phyloP scores from a whole-genome alignment of 2,113 vertebrate genomes.

The Ellobius talpinus region DNA sequence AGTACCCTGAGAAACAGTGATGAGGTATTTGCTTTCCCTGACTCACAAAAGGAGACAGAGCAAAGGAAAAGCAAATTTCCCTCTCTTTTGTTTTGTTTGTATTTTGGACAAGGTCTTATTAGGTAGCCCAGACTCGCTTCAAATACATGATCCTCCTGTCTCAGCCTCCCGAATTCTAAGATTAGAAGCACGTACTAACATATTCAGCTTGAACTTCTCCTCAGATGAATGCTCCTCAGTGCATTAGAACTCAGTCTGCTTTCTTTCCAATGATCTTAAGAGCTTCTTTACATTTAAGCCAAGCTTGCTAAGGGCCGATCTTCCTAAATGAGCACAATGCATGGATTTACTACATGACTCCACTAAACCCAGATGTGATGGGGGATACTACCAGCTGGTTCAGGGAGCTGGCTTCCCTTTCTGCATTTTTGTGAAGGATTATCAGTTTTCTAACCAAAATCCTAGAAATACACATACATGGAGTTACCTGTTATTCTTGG shows the following conservation, averaged over 20 bases:
- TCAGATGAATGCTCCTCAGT: not conserved
- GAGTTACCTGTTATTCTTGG: not conserved
- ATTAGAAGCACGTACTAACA: not conserved
- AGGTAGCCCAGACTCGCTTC: not conserved
- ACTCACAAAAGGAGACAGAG: not conserved
- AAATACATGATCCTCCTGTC: not conserved
- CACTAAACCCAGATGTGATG: not conserved
- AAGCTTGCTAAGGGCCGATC: not conserved
- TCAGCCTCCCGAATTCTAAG: not conserved
- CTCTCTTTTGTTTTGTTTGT: not conserved
- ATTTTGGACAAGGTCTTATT: not conserved
- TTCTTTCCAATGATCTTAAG: not conserved
- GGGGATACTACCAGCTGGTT: not conserved
- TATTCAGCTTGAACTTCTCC: not conserved
- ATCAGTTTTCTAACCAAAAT: conserved; percentile 23
- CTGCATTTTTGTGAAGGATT: not conserved
- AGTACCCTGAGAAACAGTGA: not conserved
- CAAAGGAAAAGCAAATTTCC: not conserved
- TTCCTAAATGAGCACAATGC: conserved; percentile 16
- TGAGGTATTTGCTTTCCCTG: not conserved
- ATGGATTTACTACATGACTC: not conserved
- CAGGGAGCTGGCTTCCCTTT: not conserved
- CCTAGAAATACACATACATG: conserved; percentile 5
- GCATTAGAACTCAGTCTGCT: not conserved
- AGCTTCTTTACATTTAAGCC: not conserved